Evolutionary conservation across 2,888 invertebrate species (phyloP), one percentile per base, ranked within the genome.

Genomic region (Mythimna vitellina): DNA sequence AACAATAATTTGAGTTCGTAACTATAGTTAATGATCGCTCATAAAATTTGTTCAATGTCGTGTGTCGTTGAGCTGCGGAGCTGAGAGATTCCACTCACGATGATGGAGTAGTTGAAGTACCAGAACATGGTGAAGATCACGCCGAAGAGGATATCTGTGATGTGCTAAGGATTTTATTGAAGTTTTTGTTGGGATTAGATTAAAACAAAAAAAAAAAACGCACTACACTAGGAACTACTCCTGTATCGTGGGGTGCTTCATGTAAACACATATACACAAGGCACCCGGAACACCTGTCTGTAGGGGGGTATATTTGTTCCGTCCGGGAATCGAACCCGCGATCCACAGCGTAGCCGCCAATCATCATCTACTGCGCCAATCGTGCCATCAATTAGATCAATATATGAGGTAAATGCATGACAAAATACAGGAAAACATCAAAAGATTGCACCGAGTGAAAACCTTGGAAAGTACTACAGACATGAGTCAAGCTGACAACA

Each of bases 71-170:
- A 61, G 51, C 83, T 83, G 32, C 90, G 76, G 1, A 93, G 77
- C 3, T 89, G 87, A 3, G 90, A 76, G 6, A 95, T 79, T 0
- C 89, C 87, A 3, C 81, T 85, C 7, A 92, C 60, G 3, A 95
- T 88, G 14, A 96, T 88, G 1, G 91, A 82, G 57, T 93, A 92
- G 86, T 96, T 96, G 92, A 96, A 95, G 74, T 92, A 94, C 93
- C 95, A 96, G 81, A 94, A 92, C 2, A 93, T 54, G 1, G 82
- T 77, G 65, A 96, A 94, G 1, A 94, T 8, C 0, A 92, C 38
- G 0, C 80, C 87, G 54, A 95, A 90, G 0, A 94, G 64, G 1
- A 91, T 73, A 92, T 96, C 96, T 96, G 94, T 32, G 73, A 32
- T 35, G 29, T 63, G 78, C 58, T 79, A 76, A 79, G 81, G 78